A percentile compares a stretch with the other conserved stretches of the same genome.
Conservation (phyloP, 30 jellyfish, hydroid and myxozoan species). For the Clytia hemisphaerica region DNA sequence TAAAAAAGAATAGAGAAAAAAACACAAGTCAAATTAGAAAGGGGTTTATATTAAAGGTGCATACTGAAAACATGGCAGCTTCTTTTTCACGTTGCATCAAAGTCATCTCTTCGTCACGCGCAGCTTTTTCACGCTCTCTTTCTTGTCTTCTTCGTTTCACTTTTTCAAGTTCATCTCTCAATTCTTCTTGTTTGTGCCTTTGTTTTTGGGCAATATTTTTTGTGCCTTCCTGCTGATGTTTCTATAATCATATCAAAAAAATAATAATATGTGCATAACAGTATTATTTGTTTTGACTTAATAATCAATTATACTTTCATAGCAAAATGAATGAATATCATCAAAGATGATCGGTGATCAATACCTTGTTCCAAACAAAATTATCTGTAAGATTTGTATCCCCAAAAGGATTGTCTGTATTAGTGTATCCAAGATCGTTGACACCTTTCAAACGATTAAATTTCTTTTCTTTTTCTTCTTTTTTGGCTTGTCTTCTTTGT, state of each 20-base stretch:
- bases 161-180: constrained; percentile 79
- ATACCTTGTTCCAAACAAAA: constrained; percentile 91
- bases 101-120: constrained; percentile 87
- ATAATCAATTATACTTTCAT: neutral
- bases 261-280: too few relatives aligned
- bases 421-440: constrained; percentile 66
- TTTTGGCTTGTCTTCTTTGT: constrained; percentile 72
- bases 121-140: constrained; percentile 76
- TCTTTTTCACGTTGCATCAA: constrained; percentile 90
- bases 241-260: constrained; percentile 19
- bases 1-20: too few relatives aligned
- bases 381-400: constrained; percentile 73
- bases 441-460: constrained; percentile 57
- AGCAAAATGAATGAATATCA: neutral
- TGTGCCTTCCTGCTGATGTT: constrained; percentile 65
- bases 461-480: constrained; percentile 78
- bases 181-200: constrained; percentile 50
- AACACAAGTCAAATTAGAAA: too few relatives aligned
- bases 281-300: too few relatives aligned
- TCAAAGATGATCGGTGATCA: too few relatives aligned
- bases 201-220: constrained; percentile 45
- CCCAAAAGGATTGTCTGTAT: constrained; percentile 92
- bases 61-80: constrained; percentile 74
- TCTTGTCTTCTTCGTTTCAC: constrained; percentile 86
- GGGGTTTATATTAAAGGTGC: too few relatives aligned